A percentile compares a stretch with the other conserved stretches of the same genome.
These are phyloP conservation scores for Darevskia nairensis DNA, from an alignment of 2,797 vertebrate genomes.

Conservation along the genomic window DNA sequence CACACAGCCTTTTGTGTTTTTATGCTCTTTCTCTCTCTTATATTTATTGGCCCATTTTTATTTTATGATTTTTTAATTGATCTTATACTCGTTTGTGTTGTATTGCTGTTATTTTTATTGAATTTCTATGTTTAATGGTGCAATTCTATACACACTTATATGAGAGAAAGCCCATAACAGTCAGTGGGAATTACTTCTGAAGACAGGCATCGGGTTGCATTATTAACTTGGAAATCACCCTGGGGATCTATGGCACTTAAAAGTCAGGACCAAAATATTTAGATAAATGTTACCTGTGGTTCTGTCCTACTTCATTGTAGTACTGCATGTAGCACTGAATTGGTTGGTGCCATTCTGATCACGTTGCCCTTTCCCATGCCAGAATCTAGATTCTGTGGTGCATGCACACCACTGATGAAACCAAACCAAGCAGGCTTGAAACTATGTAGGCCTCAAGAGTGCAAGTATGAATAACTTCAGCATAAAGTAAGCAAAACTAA, in stretches of 20 bases:
- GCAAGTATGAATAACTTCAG: slow-evolving; percentile 43
- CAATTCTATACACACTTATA: neutral
- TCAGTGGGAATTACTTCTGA: neutral
- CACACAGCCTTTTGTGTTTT: no score
- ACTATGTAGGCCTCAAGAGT: neutral
- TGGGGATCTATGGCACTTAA: neutral
- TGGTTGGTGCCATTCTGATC: neutral
- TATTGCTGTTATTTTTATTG: neutral
- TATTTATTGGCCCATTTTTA: neutral
- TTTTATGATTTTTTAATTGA: neutral
- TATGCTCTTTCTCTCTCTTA: no score
- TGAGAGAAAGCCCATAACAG: neutral
- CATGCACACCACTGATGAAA: neutral
- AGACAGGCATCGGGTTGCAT: neutral
- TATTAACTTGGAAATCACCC: neutral
- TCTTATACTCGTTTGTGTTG: neutral
- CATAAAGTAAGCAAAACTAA: slow-evolving; percentile 47
- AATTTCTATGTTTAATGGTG: neutral
- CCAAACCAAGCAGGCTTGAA: neutral
- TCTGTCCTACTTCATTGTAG: no score
- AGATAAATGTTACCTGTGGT: neutral
- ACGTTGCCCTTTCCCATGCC: neutral
- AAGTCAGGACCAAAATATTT: neutral
- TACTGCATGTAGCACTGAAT: no score
- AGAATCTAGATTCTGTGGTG: neutral